phyloP scores from a whole-genome alignment of 2,113 vertebrate genomes.

The Nansenia antarctica region DNA sequence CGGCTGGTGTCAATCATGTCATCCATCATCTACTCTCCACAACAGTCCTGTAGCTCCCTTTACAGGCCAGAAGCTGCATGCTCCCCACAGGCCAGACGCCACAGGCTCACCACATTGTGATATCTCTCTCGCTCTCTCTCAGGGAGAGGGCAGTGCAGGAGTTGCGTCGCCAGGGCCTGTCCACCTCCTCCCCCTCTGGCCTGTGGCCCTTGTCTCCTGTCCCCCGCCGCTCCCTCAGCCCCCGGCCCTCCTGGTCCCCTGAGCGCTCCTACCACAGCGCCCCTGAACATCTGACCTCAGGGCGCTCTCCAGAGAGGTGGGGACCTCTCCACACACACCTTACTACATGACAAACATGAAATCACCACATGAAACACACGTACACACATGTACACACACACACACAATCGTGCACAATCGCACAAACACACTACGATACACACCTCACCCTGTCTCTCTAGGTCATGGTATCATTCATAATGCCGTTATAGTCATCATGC shows the following conservation, averaged over 20 bases:
- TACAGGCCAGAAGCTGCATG: too few relatives aligned
- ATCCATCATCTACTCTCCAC: too few relatives aligned
- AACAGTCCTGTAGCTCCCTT: too few relatives aligned
- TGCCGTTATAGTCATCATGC: not conserved
- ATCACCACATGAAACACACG: not conserved
- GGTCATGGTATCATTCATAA: not conserved
- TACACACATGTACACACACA: not conserved
- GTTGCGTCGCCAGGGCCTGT: conserved; percentile 27
- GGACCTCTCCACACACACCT: not conserved
- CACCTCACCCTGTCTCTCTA: not conserved
- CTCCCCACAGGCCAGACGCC: too few relatives aligned
- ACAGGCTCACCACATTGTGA: too few relatives aligned
- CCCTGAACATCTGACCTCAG: conserved; percentile 4
- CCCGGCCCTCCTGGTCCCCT: conserved; percentile 24
- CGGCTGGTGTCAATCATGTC: too few relatives aligned
- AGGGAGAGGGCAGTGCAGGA: conserved; percentile 43
- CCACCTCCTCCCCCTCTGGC: conserved; percentile 30
- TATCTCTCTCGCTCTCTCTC: conserved; percentile 1
- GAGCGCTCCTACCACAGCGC: conserved; percentile 11
- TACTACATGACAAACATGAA: conserved; percentile 2
- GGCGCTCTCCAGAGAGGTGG: conserved; percentile 33
- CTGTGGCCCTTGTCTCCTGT: conserved; percentile 21
- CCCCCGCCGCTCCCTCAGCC: conserved; percentile 23
- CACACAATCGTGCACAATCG: not conserved
- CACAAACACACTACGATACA: not conserved